Base-by-base conservation (phyloP, 2,888 invertebrate genomes). In the Dromius quadrimaculatus region DNA sequence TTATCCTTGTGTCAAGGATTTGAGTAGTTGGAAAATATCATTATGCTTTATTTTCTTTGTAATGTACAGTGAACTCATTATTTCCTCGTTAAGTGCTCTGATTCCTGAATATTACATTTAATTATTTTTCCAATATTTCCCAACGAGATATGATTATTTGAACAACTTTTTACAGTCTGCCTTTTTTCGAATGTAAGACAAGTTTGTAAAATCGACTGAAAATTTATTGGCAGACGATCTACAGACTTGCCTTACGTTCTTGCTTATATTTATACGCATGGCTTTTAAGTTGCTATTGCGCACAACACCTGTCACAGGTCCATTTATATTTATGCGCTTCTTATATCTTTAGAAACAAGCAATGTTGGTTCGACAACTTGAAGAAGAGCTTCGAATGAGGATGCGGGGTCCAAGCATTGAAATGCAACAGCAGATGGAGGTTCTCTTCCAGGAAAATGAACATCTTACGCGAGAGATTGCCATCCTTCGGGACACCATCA, bases 391-490 rank as follows among this genome's bases (percentile, higher is more conserved):
- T 71, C 86, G 95, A 79, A 86, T 94, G 84, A 87, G 95, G 76
- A 92, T 94, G 90, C 87, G 95, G 32, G 94, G 93, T 74, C 95
- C 95, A 1, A 94, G 93, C 79, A 89, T 95, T 74, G 96, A 96
- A 83, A 87, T 95, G 81, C 95, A 95, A 81, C 93, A 94, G 81
- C 96, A 97, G 84, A 89, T 97, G 85, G 94, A 97, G 83, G 92
- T 92, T 62, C 86, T 97, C 74, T 95, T 92, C 82, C 91, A 92
- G 57, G 97, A 97, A 83, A 96, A 97, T 81, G 97, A 97, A 84
- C 96, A 96, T 80, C 88, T 97, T 78, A 93, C 93, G 77, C 88
- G 96, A 77, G 96, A 96, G 85, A 94, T 95, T 76, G 93, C 94
- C 75, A 94, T 96, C 82, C 87, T 97, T 76, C 88, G 95, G 73